Base-by-base conservation (phyloP, 30 jellyfish, hydroid and myxozoan genomes). In the Aurelia sp. region DNA sequence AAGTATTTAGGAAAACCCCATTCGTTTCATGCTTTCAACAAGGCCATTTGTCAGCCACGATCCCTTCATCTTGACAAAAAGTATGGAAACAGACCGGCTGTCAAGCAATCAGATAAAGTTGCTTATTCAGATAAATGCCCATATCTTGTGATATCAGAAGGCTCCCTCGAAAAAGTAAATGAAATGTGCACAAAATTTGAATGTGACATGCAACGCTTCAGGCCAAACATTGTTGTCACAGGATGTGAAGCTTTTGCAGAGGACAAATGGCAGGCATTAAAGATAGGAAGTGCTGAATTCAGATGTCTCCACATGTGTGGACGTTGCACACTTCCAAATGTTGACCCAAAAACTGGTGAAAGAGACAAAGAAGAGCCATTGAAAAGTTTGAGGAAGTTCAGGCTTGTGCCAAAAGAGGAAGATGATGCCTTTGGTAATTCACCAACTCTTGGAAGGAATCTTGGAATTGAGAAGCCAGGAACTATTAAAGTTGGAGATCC, bases 101-200 rank as follows among this genome's bases (percentile, higher is more conserved):
- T 76, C 24, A 85, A 22, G 13, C 84, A 31, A 7, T 30, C 78
- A 8, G 95, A 85, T 55, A 63, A 52, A 2, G 75, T 52, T 13
- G 95, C 95, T 0, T 85, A 24, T 74, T 71, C 95, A 2, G 84
- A 76, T 47, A 78, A 64, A 9, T 72, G 91, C 80, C 96, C 96
- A 15, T 80, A 50, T 59, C 73, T 87, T 7, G 12, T 87, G 68
- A 31, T 65, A 10, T 87, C 96, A 24, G 91, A 77, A 44, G 76
- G 57, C 13, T 87, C 96, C 13, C 87, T 87, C 35, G 80, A 40
- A 27, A 83, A 55, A 10, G 44, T 87, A 30, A 67, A 87, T 50
- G 64, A 53, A 16, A 72, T 50, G 18, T 63, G 76, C 51, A 40
- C 76, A 13, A 85, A 77, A 20, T 19, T 70, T 18, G 57, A 87